Percentiles rank a stretch among this genome's conserved stretches.
Conservation (phyloP, 2,888 invertebrate species). For the Xestobium rufovillosum region DNA sequence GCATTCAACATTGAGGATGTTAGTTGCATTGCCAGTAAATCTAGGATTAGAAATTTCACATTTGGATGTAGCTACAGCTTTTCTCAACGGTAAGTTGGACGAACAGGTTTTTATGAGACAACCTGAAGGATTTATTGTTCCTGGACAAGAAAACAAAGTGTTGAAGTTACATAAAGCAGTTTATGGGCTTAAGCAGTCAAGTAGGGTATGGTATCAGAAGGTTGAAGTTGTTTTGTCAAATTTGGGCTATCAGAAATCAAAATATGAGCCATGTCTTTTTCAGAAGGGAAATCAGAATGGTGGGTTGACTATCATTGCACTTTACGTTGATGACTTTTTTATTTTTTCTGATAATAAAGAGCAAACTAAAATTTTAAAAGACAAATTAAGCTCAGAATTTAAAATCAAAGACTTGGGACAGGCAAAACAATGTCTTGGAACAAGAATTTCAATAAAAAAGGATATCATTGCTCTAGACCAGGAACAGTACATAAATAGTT, state of each 20-base stretch:
- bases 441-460: constrained; percentile 18
- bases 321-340: constrained; percentile 25
- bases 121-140: constrained; percentile 18
- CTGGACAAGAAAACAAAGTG: constrained; percentile 6
- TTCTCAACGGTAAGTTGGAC: constrained; percentile 22
- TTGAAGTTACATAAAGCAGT: constrained; percentile 5
- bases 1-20: constrained; percentile 20
- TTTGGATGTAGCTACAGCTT: constrained; percentile 24
- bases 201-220: constrained; percentile 7
- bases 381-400: constrained; percentile 19
- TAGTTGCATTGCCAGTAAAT: constrained; percentile 24
- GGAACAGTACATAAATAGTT: constrained; percentile 19
- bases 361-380: constrained; percentile 13
- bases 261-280: constrained; percentile 17
- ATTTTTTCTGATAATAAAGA: constrained; percentile 17
- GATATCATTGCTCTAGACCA: constrained; percentile 21
- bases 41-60: constrained; percentile 19
- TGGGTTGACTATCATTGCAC: constrained; percentile 17
- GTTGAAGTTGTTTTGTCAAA: constrained; percentile 11
- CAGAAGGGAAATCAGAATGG: constrained; percentile 14
- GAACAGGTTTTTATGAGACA: constrained; percentile 21
- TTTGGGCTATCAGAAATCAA: constrained; percentile 5
- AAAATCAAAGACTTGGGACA: constrained; percentile 25
- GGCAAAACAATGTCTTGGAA: constrained; percentile 22
- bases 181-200: constrained; percentile 10